Percentiles rank a stretch among this genome's conserved stretches.
Evolutionary conservation across 2,888 invertebrate species (phyloP).

Genomic region (Limnephilus auricula): DNA sequence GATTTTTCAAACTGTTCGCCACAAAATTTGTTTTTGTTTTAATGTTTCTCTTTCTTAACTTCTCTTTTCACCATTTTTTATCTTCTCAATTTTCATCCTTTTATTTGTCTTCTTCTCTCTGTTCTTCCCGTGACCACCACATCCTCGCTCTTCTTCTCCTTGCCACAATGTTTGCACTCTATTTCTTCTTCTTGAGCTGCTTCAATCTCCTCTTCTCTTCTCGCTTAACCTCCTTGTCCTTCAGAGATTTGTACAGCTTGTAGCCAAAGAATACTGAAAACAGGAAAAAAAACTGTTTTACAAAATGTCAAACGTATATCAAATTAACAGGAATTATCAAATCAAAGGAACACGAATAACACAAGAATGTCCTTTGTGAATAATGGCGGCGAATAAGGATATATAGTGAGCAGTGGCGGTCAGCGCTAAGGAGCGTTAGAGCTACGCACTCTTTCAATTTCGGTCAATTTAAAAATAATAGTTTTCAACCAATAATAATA

Average conservation of each 20-base stretch:
- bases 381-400: too few species aligned
- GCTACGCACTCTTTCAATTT: too few species aligned
- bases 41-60: not conserved
- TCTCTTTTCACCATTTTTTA: not conserved
- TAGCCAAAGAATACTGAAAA: constrained; percentile 86
- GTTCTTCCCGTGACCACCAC: not conserved
- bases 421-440: too few species aligned
- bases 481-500: too few species aligned
- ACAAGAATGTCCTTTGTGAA: not conserved
- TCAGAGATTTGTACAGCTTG: constrained; percentile 88
- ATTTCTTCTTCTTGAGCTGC: constrained; percentile 89
- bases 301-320: not conserved
- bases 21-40: not conserved
- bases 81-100: not conserved
- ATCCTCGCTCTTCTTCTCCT: not conserved
- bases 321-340: too few species aligned
- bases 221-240: constrained; percentile 85
- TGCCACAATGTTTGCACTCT: constrained; percentile 55
- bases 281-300: constrained; percentile 64
- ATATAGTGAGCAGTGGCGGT: too few species aligned
- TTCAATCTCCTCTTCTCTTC: constrained; percentile 90
- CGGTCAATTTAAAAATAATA: too few species aligned
- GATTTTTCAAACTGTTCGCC: not conserved
- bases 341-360: not conserved
- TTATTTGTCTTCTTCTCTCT: not conserved